Evolutionary conservation across 1,140 invertebrate species (phyloP), one percentile per base, ranked within the genome.

Genomic region (Rhyzopertha dominica): DNA sequence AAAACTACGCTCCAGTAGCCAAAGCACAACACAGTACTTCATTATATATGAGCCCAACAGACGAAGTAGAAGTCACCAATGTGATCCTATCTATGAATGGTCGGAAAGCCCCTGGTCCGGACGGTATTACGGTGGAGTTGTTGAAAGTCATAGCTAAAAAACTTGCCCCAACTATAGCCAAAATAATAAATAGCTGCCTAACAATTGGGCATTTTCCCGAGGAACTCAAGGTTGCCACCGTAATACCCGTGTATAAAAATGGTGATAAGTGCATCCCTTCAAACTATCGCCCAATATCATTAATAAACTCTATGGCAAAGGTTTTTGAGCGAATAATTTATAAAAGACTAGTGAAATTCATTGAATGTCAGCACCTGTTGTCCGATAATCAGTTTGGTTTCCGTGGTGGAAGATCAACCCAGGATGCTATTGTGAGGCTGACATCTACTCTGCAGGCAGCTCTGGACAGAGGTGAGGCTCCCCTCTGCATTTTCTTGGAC

Each of bases 231-330:
- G 10, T n/a, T 10, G 31, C 31, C 9, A 34, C 17, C 17, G 14
- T 34, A 8, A 34, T 34, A 34, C 31, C 31, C 17, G 14, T 34
- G 22, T 14, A 14, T 17, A 16, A 34, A 14, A 34, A 14, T 10
- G 16, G 16, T 3, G 31, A 34, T n/a, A 9, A 14, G 22, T 14
- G 16, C 22, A 14, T 18, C 16, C 16, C n/a, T n/a, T 14, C 24
- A 30, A 58, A 55, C 28, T 58, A 55, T 40, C 34, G 55, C 35
- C 53, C 55, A 9, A 55, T 57, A 19, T 49, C 41, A 10, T 18
- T 55, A 25, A 32, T 55, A 12, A 40, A 45, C 3, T 28, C 20
- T 24, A 36, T 58, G 14, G 31, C 48, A 4, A 58, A 58, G 47
- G 53, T 55, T 9, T 43, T 58, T 20, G 49, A 58, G 35, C 54